These are phyloP conservation scores for Caenorhabditis imperialis DNA, from an alignment of 2,888 invertebrate species.

Conservation along the genomic window DNA sequence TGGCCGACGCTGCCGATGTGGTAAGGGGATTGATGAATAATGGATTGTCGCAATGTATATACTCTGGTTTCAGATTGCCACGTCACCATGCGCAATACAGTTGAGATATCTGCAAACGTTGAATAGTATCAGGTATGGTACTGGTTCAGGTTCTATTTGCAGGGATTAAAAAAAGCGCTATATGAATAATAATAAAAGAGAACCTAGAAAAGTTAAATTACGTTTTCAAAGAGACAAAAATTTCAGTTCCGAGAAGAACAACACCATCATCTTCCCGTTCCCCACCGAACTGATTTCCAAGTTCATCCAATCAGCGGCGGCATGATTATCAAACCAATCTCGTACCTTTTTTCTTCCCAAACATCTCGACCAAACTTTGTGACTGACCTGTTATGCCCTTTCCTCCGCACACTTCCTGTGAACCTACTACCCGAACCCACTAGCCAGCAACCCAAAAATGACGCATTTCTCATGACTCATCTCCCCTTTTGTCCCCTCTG, in stretches of 20 bases:
- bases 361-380: conserved; percentile 38
- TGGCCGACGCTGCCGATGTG: conserved; percentile 89
- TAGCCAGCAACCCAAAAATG: conserved; percentile 28
- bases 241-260: conserved; percentile 93
- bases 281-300: conserved; percentile 85
- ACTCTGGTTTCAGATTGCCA: conserved; percentile 81
- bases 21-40: conserved; percentile 24
- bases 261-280: conserved; percentile 95
- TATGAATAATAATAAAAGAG: too few relatives aligned
- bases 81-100: conserved; percentile 88
- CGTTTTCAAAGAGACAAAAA: too few relatives aligned
- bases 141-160: too few relatives aligned
- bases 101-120: conserved; percentile 86
- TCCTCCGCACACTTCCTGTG: conserved; percentile 22
- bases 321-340: conserved; percentile 25
- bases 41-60: not conserved
- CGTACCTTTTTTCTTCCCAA: conserved; percentile 10
- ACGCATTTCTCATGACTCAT: conserved; percentile 46
- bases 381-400: conserved; percentile 13
- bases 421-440: conserved; percentile 14
- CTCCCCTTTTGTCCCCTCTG: too few relatives aligned
- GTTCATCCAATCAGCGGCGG: conserved; percentile 46
- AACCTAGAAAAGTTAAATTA: too few relatives aligned
- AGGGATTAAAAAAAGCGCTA: too few relatives aligned
- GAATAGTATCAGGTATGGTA: conserved; percentile 81